Base-by-base conservation (phyloP, 2,797 vertebrate genomes). In the Centropyge bicolor region DNA sequence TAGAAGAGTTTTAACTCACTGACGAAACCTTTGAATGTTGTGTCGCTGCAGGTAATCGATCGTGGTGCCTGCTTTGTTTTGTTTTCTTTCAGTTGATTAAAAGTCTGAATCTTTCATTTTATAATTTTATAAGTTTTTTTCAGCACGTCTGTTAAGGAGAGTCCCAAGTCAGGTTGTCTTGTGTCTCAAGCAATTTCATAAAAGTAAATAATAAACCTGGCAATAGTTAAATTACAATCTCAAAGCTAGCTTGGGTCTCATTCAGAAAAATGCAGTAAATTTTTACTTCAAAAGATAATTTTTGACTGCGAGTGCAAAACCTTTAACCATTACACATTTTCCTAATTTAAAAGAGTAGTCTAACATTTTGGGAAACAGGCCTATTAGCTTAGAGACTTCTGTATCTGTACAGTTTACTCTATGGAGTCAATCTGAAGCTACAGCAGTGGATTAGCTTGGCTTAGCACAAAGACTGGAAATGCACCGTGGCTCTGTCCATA, bases 51-150 rank as follows among this genome's bases (percentile, higher is more conserved):
- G 13, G 56, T 48, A 6, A 70, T 27, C 0, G 3, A 38, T 9
- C 64, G 45, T 43, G 7, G 45, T 65, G 8, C 48, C 46, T 63
- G 69, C 76, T 80, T 88, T 80, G 61, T 78, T 76, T 70, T 74
- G 63, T 36, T 81, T 70, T 27, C 31, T 73, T 82, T 77, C 24
- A 69, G 43, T 66, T 43, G 71, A 84, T 84, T 68, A 70, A 77
- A 49, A 0, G 2, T 27, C 7, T 13, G 24, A 45, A 70, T 35
- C 4, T n/a, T 62, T 56, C 5, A 13, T 51, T 55, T 55, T 35
- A 17, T 27, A 41, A 35, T 31, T 31, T 31, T 4, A 31, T 4
- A 31, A 31, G n/a, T 0, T 38, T 17, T 64, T 46, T 20, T 3
- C 20, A 35, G 52, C 60, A 70, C 14, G 48, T 52, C 40, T 22